A percentile compares a stretch with the other conserved stretches of the same genome.
Conservation (phyloP, 2,888 invertebrate species). For the Tromatobia lineatoria region DNA sequence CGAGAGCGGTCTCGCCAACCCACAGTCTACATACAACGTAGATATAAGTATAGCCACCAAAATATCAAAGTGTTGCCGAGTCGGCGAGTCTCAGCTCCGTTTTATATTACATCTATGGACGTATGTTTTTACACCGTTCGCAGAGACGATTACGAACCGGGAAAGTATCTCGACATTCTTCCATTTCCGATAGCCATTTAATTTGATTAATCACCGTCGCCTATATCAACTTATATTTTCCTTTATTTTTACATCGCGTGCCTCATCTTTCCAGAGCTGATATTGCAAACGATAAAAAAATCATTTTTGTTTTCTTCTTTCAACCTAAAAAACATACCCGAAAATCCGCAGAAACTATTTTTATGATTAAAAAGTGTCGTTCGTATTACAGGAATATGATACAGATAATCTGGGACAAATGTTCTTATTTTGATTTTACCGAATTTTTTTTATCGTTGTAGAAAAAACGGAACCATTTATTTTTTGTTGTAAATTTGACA, state of each 20-base stretch:
- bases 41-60: conserved; percentile 16
- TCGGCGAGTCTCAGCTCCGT: background rate
- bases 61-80: conserved; percentile 37
- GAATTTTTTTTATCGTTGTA: no score
- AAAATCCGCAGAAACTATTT: background rate
- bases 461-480: no score
- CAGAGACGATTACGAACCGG: background rate
- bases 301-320: background rate
- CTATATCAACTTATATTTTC: background rate
- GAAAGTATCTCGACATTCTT: background rate
- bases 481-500: no score
- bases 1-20: conserved; percentile 2
- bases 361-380: no score
- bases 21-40: background rate
- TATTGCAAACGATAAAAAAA: no score
- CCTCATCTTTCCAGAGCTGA: no score
- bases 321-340: background rate
- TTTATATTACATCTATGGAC: background rate
- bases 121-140: background rate
- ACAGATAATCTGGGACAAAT: no score
- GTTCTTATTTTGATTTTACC: no score
- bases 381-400: no score
- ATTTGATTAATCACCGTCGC: background rate
- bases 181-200: background rate
- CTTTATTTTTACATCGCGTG: no score